phyloP scores from a whole-genome alignment of 2,888 invertebrate species.

The Silvanus unidentatus region DNA sequence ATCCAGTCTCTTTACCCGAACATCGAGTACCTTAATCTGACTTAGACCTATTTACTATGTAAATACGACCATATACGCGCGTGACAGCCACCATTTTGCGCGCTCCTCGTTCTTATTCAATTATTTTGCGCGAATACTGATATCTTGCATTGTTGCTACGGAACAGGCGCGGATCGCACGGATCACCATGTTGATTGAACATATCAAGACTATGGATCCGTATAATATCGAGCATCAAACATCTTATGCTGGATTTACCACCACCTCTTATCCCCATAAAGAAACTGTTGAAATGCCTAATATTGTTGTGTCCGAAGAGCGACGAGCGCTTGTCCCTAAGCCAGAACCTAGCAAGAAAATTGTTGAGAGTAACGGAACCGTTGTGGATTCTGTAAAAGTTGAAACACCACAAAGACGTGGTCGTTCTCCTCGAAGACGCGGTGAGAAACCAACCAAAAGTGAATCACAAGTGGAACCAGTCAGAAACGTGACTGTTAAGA shows the following conservation, averaged over 20 bases:
- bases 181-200: slow-evolving; percentile 65
- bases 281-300: slow-evolving; percentile 13
- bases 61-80: slow-evolving; percentile 29
- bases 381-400: slow-evolving; percentile 2
- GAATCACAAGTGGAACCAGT: background rate
- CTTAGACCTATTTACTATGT: slow-evolving; percentile 9
- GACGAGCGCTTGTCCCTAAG: slow-evolving; percentile 22
- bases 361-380: slow-evolving; percentile 10
- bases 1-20: slow-evolving; percentile 16
- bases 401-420: slow-evolving; percentile 45
- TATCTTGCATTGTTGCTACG: slow-evolving; percentile 35
- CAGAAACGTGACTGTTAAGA: background rate
- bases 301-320: too few species aligned
- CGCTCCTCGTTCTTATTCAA: slow-evolving; percentile 22
- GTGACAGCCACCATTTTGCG: slow-evolving; percentile 46
- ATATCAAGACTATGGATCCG: slow-evolving; percentile 72
- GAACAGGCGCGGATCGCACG: slow-evolving; percentile 52
- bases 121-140: slow-evolving; percentile 32
- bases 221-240: slow-evolving; percentile 54
- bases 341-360: slow-evolving; percentile 19
- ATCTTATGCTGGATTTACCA: slow-evolving; percentile 66
- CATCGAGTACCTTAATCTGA: slow-evolving; percentile 14
- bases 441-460: slow-evolving; percentile 25
- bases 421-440: slow-evolving; percentile 49
- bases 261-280: slow-evolving; percentile 20